Percentiles rank a stretch among this genome's conserved stretches.
These are phyloP conservation scores for Conus canariensis DNA, from an alignment of 2,888 invertebrate genomes.

Conservation along the genomic window DNA sequence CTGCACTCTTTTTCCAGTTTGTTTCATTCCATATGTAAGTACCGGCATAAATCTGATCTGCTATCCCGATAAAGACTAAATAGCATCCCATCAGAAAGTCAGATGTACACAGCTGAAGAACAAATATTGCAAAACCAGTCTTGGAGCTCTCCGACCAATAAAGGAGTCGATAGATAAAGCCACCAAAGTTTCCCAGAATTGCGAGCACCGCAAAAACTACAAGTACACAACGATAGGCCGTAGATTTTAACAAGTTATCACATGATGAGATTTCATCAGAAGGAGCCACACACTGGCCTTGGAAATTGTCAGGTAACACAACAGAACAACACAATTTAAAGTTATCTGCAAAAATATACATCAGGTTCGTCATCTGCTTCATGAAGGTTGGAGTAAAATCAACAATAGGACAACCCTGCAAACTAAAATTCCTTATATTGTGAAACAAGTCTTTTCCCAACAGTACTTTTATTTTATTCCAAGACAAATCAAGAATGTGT, in stretches of 20 bases:
- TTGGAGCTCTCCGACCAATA: too few relatives aligned
- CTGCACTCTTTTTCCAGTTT: constrained; percentile 56
- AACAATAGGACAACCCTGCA: neutral
- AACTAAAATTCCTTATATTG: neutral
- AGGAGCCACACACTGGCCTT: neutral
- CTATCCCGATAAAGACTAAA: constrained; percentile 57
- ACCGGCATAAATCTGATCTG: constrained; percentile 57
- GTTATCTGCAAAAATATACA: neutral
- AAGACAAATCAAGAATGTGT: too few relatives aligned
- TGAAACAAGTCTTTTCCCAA: too few relatives aligned
- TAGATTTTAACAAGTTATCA: neutral
- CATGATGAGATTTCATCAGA: neutral
- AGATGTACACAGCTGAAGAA: constrained; percentile 46
- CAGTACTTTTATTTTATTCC: too few relatives aligned
- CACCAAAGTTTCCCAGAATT: neutral
- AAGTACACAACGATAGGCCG: neutral
- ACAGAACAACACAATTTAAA: neutral
- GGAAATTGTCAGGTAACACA: neutral
- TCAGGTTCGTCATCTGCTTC: neutral
- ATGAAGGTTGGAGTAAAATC: neutral
- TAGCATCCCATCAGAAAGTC: constrained; percentile 62
- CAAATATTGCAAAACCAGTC: constrained; percentile 38
- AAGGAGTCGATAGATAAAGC: neutral
- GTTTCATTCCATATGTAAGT: constrained; percentile 58
- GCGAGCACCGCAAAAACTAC: neutral